A percentile compares a stretch with the other conserved stretches of the same genome.
phyloP scores from a whole-genome alignment of 2,797 vertebrate genomes.

The Acrossocheilus wenchowensis region DNA sequence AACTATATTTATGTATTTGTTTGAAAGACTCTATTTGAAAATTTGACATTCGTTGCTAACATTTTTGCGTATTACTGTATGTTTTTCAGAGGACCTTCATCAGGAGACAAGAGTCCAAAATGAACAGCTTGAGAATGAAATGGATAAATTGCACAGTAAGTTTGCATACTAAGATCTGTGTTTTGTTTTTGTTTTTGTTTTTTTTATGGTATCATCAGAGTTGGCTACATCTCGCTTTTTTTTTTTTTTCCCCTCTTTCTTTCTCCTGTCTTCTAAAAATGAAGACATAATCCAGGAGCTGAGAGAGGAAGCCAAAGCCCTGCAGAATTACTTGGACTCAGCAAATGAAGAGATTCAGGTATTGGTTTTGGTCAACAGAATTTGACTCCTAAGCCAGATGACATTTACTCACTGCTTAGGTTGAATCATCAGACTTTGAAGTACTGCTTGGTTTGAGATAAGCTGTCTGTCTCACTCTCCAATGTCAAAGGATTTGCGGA shows the following conservation, averaged over 20 bases:
- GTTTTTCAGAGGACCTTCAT: constrained; percentile 74
- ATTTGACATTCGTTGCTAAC: not conserved
- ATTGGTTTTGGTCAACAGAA: constrained; percentile 50
- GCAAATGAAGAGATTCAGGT: constrained; percentile 85
- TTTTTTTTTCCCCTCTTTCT: too few relatives aligned
- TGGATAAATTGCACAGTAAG: constrained; percentile 76
- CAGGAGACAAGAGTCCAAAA: constrained; percentile 74
- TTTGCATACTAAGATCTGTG: not conserved
- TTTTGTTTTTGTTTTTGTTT: too few relatives aligned
- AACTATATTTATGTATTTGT: not conserved
- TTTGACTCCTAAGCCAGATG: constrained; percentile 17
- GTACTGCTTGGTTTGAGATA: constrained; percentile 40
- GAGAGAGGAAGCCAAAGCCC: constrained; percentile 70
- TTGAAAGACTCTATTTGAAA: not conserved
- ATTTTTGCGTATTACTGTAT: not conserved
- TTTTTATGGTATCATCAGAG: too few relatives aligned
- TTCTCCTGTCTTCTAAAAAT: constrained; percentile 20
- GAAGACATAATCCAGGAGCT: constrained; percentile 77
- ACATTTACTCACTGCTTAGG: constrained; percentile 33
- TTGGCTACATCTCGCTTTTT: not conserved
- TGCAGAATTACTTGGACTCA: constrained; percentile 79
- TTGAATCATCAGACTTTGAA: constrained; percentile 40
- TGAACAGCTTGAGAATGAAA: constrained; percentile 74
- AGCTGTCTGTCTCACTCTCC: constrained; percentile 40
- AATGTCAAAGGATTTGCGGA: constrained; percentile 73